phyloP scores from a whole-genome alignment of 2,113 vertebrate genomes.

The Procapra przewalskii region DNA sequence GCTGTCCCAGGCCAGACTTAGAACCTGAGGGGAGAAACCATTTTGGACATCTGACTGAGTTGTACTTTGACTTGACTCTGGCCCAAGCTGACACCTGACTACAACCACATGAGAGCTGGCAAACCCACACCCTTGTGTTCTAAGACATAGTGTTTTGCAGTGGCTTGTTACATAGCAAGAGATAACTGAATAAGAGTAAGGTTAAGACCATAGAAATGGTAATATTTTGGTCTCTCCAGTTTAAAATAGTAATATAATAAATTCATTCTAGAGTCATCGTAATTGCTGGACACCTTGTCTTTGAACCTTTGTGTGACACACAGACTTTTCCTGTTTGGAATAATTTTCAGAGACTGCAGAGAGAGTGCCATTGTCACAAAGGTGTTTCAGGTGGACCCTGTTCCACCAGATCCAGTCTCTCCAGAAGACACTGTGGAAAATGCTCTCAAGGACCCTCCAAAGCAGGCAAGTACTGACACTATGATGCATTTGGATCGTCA shows the following conservation, averaged over 20 bases:
- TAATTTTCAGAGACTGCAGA: conserved; percentile 87
- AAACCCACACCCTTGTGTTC: not conserved
- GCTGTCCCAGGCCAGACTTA: not conserved
- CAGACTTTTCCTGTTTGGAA: not conserved
- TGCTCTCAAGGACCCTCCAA: conserved; percentile 58
- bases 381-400: conserved; percentile 86
- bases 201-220: not conserved
- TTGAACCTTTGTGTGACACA: not conserved
- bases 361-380: conserved; percentile 92
- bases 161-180: not conserved
- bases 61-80: not conserved
- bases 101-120: not conserved
- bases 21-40: not conserved
- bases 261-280: not conserved
- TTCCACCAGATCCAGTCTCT: conserved; percentile 52
- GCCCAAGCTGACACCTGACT: not conserved
- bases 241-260: not conserved
- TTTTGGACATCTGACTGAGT: not conserved
- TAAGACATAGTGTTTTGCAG: not conserved
- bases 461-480: conserved; percentile 72
- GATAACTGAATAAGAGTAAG: not conserved
- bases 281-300: not conserved
- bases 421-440: conserved; percentile 74
- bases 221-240: not conserved
- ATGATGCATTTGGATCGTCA: not conserved